Base-by-base conservation (phyloP, 1,140 invertebrate genomes). In the Conus betulinus region DNA sequence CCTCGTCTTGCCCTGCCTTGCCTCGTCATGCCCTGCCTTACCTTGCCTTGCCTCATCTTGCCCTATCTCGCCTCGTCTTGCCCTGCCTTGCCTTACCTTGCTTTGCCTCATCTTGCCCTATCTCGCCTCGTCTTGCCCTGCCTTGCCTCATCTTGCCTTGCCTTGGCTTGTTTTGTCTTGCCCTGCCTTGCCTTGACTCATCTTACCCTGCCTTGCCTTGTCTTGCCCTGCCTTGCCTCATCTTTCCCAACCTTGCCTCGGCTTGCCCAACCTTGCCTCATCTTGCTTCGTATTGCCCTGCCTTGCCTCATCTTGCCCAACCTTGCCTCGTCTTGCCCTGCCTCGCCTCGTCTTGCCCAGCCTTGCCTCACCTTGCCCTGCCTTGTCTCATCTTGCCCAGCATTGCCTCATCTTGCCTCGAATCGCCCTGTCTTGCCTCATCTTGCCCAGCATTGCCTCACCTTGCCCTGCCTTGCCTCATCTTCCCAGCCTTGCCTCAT, bases 21-120 rank as follows among this genome's bases (percentile, higher is more conserved):
- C 51, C 78, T 81, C 25, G 78, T 20, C 78, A 39, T 81, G 78
- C 15, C 78, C 39, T 81, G 78, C n/a, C 53, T 55, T 67, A 20
- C 53, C 60, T 67, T 84, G 83, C 60, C 27, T 81, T 81, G 78
- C 78, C 78, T 81, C 39, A 27, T 20, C 78, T 81, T 81, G 78
- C 51, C 78, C 25, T 81, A 27, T 20, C 78, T 81, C 39, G 78
- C 51, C 78, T 81, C 39, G 78, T 51, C 78, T 81, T 81, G 78
- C 7, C 78, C 39, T 81, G 78, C 78, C 78, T 39, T 39, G 78
- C 15, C 78, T 81, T 39, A 27, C 78, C 78, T 81, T 20, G 78
- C 51, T 27, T 81, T 39, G 78, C 13, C 27, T 79, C 25, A 52
- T 17, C 27, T 79, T 79, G 78, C 5, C 78, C 7, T 79, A 27